Evolutionary conservation across 1,140 invertebrate genomes (phyloP), one percentile per base, ranked within the genome.

Genomic region (Lycorma delicatula): DNA sequence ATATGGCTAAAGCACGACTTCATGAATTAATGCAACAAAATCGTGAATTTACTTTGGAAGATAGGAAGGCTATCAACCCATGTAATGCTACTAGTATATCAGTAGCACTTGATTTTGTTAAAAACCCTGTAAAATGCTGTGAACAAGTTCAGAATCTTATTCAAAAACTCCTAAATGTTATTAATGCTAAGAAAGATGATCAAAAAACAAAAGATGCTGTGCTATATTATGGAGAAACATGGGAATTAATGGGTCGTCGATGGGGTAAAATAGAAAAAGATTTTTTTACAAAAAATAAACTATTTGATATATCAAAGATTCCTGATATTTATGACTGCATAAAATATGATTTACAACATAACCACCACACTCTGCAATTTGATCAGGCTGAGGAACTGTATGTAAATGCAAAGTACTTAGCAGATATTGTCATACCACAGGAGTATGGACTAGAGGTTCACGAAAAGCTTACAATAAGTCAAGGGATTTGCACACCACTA

Each of bases 281-380:
- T 72, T 99, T 99, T 69, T 91, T 86, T 65, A 88, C 87, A 0
- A 97, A 97, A 73, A 84, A 84, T 64, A 91, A 89, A 59, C 81
- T 83, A 16, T 99, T 93, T 76, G 97, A 99, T 70, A 98, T 99
- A 63, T 97, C 93, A 0, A 99, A 99, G 77, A 95, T 99, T 60
- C 97, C 97, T 0, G 97, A 99, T 72, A 99, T 99, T 62, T 99
- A 98, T 70, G 97, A 99, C 76, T 98, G 96, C 71, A 98, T 99
- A 63, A 99, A 99, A 68, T 99, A 97, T 70, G 97, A 99, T 75
- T 72, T 98, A 57, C 96, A 98, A 68, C 97, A 99, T 69, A 99
- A 99, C 73, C 90, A 95, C 67, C 87, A 94, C 68, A 92, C 90
- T 0, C 70, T 98, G 64, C 89, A 97, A 70, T 97, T 96, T 72